Evolutionary conservation across 2,113 vertebrate species (phyloP).

Genomic region (Osmerus eperlanus): DNA sequence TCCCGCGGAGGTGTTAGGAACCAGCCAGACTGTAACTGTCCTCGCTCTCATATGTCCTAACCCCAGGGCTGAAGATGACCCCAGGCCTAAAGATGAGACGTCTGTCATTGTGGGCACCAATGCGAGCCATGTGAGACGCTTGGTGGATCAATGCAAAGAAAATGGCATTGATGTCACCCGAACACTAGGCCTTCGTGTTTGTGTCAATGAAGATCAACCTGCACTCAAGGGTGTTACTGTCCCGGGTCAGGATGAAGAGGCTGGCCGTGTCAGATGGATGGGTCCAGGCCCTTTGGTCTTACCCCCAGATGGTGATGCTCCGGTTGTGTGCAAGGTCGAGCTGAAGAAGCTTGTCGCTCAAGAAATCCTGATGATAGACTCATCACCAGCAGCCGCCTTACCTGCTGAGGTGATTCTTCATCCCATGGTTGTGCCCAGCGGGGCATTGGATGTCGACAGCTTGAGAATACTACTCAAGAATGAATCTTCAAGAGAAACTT

Average conservation of each 20-base stretch:
- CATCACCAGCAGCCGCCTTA: not conserved
- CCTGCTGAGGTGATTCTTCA: constrained; percentile 20
- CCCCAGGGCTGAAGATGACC: constrained; percentile 10
- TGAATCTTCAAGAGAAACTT: constrained; percentile 8
- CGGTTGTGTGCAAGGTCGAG: constrained; percentile 6
- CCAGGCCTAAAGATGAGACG: constrained; percentile 1
- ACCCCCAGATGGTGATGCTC: not conserved
- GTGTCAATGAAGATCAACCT: not conserved
- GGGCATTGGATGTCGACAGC: constrained; percentile 1
- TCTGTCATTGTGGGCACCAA: constrained; percentile 22
- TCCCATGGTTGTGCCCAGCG: constrained; percentile 25
- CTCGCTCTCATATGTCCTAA: constrained; percentile 12
- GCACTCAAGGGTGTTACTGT: not conserved
- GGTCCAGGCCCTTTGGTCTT: constrained; percentile 20
- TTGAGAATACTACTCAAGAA: constrained; percentile 19
- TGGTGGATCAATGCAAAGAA: constrained; percentile 23
- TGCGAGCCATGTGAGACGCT: constrained; percentile 19
- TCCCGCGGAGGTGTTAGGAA: not conserved
- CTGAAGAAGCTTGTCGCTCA: not conserved
- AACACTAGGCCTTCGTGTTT: constrained; percentile 7
- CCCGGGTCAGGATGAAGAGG: not conserved
- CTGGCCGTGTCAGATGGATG: constrained; percentile 20
- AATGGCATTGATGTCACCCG: constrained; percentile 14
- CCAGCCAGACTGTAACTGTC: constrained; percentile 9
- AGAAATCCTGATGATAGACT: constrained; percentile 17